Conservation (phyloP, 2,888 invertebrate species). For the Venusia cambrica region DNA sequence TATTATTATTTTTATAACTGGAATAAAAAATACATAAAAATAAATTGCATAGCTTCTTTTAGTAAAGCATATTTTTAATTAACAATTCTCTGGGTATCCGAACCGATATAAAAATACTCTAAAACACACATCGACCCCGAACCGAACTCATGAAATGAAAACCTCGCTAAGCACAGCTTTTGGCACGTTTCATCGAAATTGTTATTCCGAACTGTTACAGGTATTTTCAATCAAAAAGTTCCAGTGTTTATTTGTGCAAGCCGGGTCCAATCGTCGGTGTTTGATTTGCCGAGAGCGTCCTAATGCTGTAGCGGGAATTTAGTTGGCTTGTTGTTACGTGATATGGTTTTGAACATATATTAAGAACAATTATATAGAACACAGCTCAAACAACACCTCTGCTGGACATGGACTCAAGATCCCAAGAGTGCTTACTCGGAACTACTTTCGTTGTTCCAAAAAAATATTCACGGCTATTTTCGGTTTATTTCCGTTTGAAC, state of each 20-base stretch:
- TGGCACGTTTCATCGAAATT: constrained; percentile 42
- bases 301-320: constrained; percentile 24
- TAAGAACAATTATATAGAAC: constrained; percentile 6
- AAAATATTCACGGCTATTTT: no score
- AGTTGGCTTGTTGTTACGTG: constrained; percentile 22
- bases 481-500: no score
- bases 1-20: no score
- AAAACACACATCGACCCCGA: constrained; percentile 27
- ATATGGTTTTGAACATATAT: constrained; percentile 11
- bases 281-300: constrained; percentile 30
- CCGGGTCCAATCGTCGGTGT: constrained; percentile 26
- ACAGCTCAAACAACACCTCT: constrained; percentile 1
- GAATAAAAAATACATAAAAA: no score
- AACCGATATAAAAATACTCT: constrained; percentile 43
- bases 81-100: constrained; percentile 2
- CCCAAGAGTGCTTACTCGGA: no score
- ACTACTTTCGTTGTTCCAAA: no score
- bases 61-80: constrained; percentile 1
- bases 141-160: constrained; percentile 49
- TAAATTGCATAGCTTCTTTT: background rate
- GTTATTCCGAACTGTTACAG: constrained; percentile 38
- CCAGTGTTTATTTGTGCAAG: constrained; percentile 32
- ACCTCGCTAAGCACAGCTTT: constrained; percentile 42
- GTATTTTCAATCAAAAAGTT: constrained; percentile 40
- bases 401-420: no score